Base-by-base conservation (phyloP, 2,797 vertebrate species). In the Cyprinodon diabolis region DNA sequence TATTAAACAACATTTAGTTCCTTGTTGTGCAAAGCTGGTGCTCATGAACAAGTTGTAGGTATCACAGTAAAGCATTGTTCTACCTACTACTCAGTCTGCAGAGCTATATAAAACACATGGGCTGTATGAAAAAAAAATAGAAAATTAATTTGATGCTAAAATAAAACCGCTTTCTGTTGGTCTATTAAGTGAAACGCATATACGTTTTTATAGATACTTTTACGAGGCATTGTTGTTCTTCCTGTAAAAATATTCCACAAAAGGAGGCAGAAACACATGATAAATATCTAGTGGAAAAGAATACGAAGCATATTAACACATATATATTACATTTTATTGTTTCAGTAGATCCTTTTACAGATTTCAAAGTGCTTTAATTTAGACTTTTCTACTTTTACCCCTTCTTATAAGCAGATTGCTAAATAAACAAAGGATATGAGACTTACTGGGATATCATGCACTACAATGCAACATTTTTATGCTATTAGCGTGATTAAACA, bases 391-490 rank as follows among this genome's bases (percentile, higher is more conserved):
- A 72, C 84, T 90, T 90, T 79, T 86, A 77, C 74, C 83, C 74
- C 85, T 86, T 43, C 21, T 89, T 83, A 89, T 87, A 86, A 78
- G 76, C 54, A 15, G 63, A 76, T 91, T 90, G 82, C 84, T 86
- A 93, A 90, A 90, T 77, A 90, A 91, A 91, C 91, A 85, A 63
- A 79, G 86, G 87, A 90, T 86, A 88, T 83, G 87, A 89, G 86
- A 84, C 87, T 90, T 90, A 81, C 43, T 54, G 15, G 15, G 19
- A 6, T 21, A 79, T 71, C 69, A 79, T 35, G 47, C 62, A 54
- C 1, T 9, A 21, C 52, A 54, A 21, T 21, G 52, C 6, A 2
- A 65, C 62, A 66, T 88, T 86, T 90, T 82, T 80, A 73, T 76
- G 76, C 83, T 84, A 90, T 84, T 89, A 91, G 87, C 62, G 72